Conservation (phyloP, 2,113 vertebrate species). For the Ictidomys tridecemlineatus region DNA sequence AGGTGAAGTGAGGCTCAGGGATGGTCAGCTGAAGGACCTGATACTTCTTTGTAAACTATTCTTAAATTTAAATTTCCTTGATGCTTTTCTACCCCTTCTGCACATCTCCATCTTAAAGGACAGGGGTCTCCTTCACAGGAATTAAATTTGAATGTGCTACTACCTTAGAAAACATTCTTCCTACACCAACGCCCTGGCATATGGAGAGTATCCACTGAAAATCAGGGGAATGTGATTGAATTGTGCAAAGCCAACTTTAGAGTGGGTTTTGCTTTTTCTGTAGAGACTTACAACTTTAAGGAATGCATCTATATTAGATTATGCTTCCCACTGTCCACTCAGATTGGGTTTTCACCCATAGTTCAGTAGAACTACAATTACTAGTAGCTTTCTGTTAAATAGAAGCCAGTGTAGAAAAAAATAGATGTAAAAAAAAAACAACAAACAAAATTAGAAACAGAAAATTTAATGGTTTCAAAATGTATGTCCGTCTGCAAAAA, state of each 20-base stretch:
- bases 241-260: background rate
- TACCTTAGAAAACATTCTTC: background rate
- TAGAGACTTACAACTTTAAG: background rate
- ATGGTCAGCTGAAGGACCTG: background rate
- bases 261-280: background rate
- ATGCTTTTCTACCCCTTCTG: background rate
- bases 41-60: background rate
- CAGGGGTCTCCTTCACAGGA: background rate
- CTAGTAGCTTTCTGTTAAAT: conserved; percentile 4
- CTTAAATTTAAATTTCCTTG: conserved; percentile 13
- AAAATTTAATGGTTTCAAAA: conserved; percentile 55
- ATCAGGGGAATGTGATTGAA: background rate
- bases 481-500: background rate
- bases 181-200: background rate
- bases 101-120: background rate
- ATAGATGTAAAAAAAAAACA: conserved; percentile 27
- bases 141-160: conserved; percentile 25
- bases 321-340: background rate
- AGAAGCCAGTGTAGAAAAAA: background rate
- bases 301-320: background rate
- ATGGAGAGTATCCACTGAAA: background rate
- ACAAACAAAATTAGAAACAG: conserved; percentile 18
- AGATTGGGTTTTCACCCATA: background rate
- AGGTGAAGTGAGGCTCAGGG: background rate
- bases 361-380: background rate